A percentile compares a stretch with the other conserved stretches of the same genome.
These are phyloP conservation scores for Muraenolepis orangiensis DNA, from an alignment of 2,797 vertebrate genomes.

Conservation along the genomic window DNA sequence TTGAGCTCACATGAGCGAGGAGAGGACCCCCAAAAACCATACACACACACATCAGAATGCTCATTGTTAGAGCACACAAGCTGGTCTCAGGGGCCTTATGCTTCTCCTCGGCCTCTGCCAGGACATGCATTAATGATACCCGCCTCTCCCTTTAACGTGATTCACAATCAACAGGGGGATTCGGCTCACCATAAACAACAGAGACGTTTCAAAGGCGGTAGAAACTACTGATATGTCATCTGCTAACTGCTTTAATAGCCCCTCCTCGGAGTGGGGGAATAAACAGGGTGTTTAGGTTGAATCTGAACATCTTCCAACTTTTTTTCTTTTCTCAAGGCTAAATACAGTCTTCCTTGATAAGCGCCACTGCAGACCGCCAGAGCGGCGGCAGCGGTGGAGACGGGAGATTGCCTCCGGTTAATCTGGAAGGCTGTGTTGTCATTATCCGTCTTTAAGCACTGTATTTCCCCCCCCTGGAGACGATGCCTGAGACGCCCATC, in stretches of 20 bases:
- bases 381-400: slow-evolving; percentile 33
- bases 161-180: slow-evolving; percentile 57
- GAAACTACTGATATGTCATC: slow-evolving; percentile 53
- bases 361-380: slow-evolving; percentile 20
- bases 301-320: neutral
- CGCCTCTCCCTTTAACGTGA: slow-evolving; percentile 62
- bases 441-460: slow-evolving; percentile 51
- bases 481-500: slow-evolving; percentile 41
- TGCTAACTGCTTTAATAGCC: slow-evolving; percentile 63
- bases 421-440: slow-evolving; percentile 53
- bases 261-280: slow-evolving; percentile 47
- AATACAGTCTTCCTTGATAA: slow-evolving; percentile 34
- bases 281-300: neutral
- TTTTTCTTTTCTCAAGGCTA: slow-evolving; percentile 26
- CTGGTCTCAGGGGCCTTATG: slow-evolving; percentile 35
- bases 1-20: slow-evolving; percentile 52
- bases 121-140: slow-evolving; percentile 68
- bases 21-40: slow-evolving; percentile 32
- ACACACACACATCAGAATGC: slow-evolving; percentile 48
- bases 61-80: slow-evolving; percentile 54
- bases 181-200: slow-evolving; percentile 61
- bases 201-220: slow-evolving; percentile 53
- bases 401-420: slow-evolving; percentile 47
- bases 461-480: slow-evolving; percentile 36
- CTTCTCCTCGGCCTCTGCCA: slow-evolving; percentile 60